Evolutionary conservation across 53 echinoderm and acorn worm species (phyloP), one percentile per base, ranked within the genome.

Genomic region (Echinarachnius parma): DNA sequence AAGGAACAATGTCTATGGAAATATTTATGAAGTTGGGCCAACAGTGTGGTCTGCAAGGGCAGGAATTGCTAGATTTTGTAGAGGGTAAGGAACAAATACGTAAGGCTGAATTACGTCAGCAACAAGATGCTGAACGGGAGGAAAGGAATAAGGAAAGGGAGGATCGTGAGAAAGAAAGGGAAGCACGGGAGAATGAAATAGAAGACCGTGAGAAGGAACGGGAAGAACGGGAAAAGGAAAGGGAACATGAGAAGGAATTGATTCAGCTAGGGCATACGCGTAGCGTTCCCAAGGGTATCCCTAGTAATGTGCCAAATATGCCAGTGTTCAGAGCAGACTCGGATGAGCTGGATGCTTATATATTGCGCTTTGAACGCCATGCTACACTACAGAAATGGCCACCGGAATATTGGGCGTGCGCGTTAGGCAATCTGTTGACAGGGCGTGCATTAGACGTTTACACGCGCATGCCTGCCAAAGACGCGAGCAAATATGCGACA

Each of bases 291-390:
- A 21, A 28, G 11, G 20, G 60, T 5, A 10, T 29, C 28, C 32
- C 9, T 5, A 31, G 13, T 29, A 26, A 21, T 5, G 7, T 59
- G 18, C 60, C 60, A 11, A 21, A 26, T 13, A 29, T 59, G 32
- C 60, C 24, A 28, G 28, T 11, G 28, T 59, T 59, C 20, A 59
- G 28, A 8, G 60, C 7, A 11, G 28, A 31, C 32, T 31, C 28
- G 5, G 32, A 59, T 26, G 60, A 59, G 7, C 13, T 59, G 60
- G 60, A 59, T 31, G 60, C 60, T 11, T 59, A 59, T 28, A 28
- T 59, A 28, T 29, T 29, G 32, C 42, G 42, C 13, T 39, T 39
- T 39, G 42, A 39, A 39, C 7, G 42, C 7, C 32, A 29, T 59
- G 60, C 60, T 13, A 59, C 60, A 4, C 27, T 59, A n/a, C 5